Base-by-base conservation (phyloP, 2,888 invertebrate genomes). In the Stegophylla sp. region DNA sequence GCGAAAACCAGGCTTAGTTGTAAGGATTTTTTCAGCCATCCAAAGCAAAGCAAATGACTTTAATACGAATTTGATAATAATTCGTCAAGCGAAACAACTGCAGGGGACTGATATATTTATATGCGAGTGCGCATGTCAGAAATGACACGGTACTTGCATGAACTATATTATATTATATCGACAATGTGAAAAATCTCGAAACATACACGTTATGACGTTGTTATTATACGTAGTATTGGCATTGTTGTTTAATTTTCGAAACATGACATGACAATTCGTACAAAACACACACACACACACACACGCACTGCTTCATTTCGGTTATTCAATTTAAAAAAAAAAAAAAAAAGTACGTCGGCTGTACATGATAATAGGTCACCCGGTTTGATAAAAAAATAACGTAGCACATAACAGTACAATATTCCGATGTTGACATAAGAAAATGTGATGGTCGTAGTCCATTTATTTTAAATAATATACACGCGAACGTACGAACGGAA, bases 231-330 rank as follows among this genome's bases (percentile, higher is more conserved):
- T 34, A 28, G 41, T 43, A 43, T 67, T 48, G 48, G 69, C 34
- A 34, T 63, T 51, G 51, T 51, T 75, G 51, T 75, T 75, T 64
- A 51, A 74, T 64, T 75, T 64, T 64, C 51, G 23, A 75, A 75
- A 75, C 74, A 74, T 51, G 74, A 74, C 74, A 28, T 13, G 64
- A 64, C 64, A 51, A 51, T 20, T 48, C 20, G 17, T 61, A 20
- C 13, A 51, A 34, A 74, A 63, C 5, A 43, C 43, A 43, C 9
- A 20, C 9, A 17, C 10, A 41, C 41, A 26, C 26, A 26, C 48
- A 17, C n/a, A 20, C 41, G 15, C 20, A 2, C 26, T n/a, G 61
- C 10, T 59, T 13, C 26, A 28, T 28, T 28, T 61, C 3, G 61
- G 12, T 28, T 23, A 13, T 61, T 17, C 28, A 17, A 15, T 28